A percentile compares a stretch with the other conserved stretches of the same genome.
Evolutionary conservation across 1,140 invertebrate species (phyloP).

Genomic region (Saccostrea echinata): DNA sequence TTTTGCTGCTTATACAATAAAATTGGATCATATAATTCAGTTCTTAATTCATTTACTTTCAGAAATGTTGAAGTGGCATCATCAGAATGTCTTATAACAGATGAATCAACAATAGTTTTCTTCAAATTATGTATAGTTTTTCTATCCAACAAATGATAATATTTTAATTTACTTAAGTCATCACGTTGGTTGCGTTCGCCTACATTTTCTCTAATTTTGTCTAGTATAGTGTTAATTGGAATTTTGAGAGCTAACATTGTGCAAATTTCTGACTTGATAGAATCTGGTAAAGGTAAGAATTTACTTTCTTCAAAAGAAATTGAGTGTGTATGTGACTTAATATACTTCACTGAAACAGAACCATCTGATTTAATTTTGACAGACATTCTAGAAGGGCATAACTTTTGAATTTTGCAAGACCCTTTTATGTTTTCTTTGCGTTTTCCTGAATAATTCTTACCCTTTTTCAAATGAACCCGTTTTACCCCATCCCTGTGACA

Average conservation of each 20-base stretch:
- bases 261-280: neutral
- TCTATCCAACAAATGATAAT: slow-evolving; percentile 18
- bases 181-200: neutral
- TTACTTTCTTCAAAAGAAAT: neutral
- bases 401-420: slow-evolving; percentile 14
- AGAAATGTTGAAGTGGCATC: slow-evolving; percentile 18
- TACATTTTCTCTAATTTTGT: neutral
- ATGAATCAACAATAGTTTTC: slow-evolving; percentile 32
- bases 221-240: slow-evolving; percentile 3
- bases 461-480: neutral
- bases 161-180: neutral
- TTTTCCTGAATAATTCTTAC: neutral
- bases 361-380: slow-evolving; percentile 9
- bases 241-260: slow-evolving; percentile 19
- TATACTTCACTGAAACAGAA: neutral
- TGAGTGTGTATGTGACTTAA: neutral
- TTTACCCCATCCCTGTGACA: slow-evolving; percentile 14
- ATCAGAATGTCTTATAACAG: slow-evolving; percentile 1
- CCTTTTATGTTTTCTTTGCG: slow-evolving; percentile 7
- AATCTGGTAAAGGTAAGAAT: neutral
- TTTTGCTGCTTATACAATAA: slow-evolving; percentile 36
- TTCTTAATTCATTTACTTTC: neutral
- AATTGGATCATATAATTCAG: slow-evolving; percentile 26
- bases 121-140: slow-evolving; percentile 21
- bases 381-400: neutral